These are phyloP conservation scores for Psephotus haematonotus DNA, from an alignment of 2,113 vertebrate genomes.

Conservation along the genomic window DNA sequence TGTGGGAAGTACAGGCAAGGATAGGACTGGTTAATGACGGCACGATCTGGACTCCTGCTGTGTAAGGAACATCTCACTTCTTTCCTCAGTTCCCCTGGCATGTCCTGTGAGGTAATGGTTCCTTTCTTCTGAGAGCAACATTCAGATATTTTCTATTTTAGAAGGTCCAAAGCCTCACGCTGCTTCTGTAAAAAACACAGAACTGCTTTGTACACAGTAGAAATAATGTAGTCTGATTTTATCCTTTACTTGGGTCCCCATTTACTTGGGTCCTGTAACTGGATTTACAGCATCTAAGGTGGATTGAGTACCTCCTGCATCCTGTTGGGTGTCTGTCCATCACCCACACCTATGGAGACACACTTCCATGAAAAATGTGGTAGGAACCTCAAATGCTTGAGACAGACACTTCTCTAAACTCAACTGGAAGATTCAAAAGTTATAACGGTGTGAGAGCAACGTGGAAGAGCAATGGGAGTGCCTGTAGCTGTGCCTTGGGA, in stretches of 20 bases:
- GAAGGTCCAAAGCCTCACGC: background rate
- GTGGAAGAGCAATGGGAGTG: background rate
- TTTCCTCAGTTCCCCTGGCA: background rate
- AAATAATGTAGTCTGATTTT: background rate
- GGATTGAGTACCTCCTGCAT: background rate
- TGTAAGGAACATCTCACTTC: background rate
- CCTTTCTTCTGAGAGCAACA: background rate
- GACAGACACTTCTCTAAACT: background rate
- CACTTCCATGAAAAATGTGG: background rate
- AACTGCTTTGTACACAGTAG: background rate
- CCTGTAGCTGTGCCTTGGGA: background rate
- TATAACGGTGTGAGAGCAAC: background rate
- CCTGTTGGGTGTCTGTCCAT: rapidly evolving
- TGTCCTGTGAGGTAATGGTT: background rate
- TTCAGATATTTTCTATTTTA: background rate
- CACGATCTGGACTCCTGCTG: background rate
- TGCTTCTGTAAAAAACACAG: background rate
- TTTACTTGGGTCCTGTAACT: background rate
- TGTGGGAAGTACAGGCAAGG: background rate
- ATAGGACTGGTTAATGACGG: background rate
- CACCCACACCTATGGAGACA: background rate
- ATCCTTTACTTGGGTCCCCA: background rate
- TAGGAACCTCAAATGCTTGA: background rate
- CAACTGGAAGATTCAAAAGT: background rate
- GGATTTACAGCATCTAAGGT: background rate